A percentile compares a stretch with the other conserved stretches of the same genome.
These are phyloP conservation scores for Acanthurus tractus DNA, from an alignment of 2,797 vertebrate species.

Conservation along the genomic window DNA sequence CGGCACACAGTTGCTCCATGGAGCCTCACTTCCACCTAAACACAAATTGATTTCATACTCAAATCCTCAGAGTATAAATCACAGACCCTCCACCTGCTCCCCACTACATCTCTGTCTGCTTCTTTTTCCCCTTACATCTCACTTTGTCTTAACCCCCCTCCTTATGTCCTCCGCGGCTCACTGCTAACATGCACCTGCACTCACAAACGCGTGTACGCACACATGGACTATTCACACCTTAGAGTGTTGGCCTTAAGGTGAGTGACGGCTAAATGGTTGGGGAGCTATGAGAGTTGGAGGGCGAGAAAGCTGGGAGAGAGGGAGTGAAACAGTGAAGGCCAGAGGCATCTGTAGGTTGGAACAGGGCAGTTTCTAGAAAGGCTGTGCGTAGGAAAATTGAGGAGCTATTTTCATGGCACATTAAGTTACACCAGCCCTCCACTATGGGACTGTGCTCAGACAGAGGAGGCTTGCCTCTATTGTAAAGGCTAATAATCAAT, in stretches of 20 bases:
- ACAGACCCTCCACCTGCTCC: constrained; percentile 62
- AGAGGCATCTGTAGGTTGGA: constrained; percentile 63
- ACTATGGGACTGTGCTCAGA: constrained; percentile 60
- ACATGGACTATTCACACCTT: constrained; percentile 11
- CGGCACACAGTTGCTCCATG: constrained; percentile 45
- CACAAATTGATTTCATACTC: constrained; percentile 75
- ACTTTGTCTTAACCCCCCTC: constrained; percentile 30
- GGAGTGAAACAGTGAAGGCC: constrained; percentile 65
- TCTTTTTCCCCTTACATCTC: constrained; percentile 34
- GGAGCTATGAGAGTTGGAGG: constrained; percentile 33
- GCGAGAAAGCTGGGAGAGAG: constrained; percentile 40
- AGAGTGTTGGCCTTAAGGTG: constrained; percentile 27
- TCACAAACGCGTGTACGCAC: constrained; percentile 5
- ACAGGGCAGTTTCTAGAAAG: constrained; percentile 63
- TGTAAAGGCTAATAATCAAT: constrained; percentile 78
- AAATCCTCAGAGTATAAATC: constrained; percentile 65
- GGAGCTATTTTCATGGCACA: constrained; percentile 83
- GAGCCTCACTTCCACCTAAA: constrained; percentile 64
- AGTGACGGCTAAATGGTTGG: constrained; percentile 49
- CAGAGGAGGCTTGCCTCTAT: constrained; percentile 62
- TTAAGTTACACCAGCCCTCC: constrained; percentile 76
- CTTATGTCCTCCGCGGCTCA: constrained; percentile 3
- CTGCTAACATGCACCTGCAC: constrained; percentile 25
- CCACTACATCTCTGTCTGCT: constrained; percentile 30
- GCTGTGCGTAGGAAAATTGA: constrained; percentile 72